phyloP scores from a whole-genome alignment of 1,140 invertebrate species.

The Cepaea nemoralis region DNA sequence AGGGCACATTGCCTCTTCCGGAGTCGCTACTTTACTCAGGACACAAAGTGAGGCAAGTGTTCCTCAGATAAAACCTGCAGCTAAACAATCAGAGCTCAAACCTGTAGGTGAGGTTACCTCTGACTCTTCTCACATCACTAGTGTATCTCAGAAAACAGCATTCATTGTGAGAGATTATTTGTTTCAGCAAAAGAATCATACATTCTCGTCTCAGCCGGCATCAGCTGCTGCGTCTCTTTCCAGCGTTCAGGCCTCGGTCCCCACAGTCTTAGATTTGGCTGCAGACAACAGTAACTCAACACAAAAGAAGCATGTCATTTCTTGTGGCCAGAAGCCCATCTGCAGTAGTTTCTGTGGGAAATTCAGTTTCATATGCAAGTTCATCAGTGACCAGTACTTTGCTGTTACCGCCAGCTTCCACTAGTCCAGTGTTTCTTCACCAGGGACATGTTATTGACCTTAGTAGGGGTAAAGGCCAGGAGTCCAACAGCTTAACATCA shows the following conservation, averaged over 20 bases:
- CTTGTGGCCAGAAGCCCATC: not conserved
- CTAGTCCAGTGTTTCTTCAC: conserved; percentile 17
- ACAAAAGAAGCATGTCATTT: not conserved
- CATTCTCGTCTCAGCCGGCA: not conserved
- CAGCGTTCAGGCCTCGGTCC: not conserved
- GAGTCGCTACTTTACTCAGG: not conserved
- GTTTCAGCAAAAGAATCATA: not conserved
- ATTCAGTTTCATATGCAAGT: not conserved
- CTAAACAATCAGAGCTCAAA: not conserved
- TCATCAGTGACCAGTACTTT: not conserved
- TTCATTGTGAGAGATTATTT: conserved; percentile 6
- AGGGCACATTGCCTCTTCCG: not conserved
- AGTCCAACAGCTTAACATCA: not conserved
- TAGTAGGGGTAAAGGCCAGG: not conserved
- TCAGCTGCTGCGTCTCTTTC: not conserved
- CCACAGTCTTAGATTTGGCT: not conserved
- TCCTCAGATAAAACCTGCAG: not conserved
- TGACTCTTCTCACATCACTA: not conserved
- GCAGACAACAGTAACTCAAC: not conserved
- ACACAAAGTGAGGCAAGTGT: not conserved
- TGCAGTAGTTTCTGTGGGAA: not conserved
- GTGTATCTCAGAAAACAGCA: not conserved
- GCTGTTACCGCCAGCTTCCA: not conserved
- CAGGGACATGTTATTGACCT: conserved; percentile 24
- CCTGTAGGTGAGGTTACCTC: not conserved